Base-by-base conservation (phyloP, 2,888 invertebrate genomes). In the Loripinus fragilis region DNA sequence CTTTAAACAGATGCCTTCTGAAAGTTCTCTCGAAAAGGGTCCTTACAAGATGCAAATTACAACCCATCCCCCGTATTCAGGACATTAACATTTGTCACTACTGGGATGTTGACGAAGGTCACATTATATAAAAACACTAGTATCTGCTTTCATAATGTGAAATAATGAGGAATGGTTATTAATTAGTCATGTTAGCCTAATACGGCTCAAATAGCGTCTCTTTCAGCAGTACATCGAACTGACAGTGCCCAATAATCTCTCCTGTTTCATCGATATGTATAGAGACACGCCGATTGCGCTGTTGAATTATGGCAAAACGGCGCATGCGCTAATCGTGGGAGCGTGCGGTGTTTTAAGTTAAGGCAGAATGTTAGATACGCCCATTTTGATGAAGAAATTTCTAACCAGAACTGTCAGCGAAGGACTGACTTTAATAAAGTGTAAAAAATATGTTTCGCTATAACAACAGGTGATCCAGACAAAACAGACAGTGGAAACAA, bases 351-450 rank as follows among this genome's bases (percentile, higher is more conserved):
- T n/a, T 10, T 52, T 20, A 52, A 52, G 52, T 52, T 52, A 33
- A 66, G 66, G 55, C 52, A 35, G 60, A 48, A 35, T 25, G 60
- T 67, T 70, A 60, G 68, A 8, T 5, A 74, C 80, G 77, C 80
- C 80, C 80, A 80, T 74, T 72, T 67, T 71, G 64, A 68, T 55
- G 70, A 70, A 66, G 67, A 38, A 5, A 38, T 64, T 20, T 71
- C 28, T 41, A 66, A 52, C 52, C 10, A 25, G 28, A 20, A 52
- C 23, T 52, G 52, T 12, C 25, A 52, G 25, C 25, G 52, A 25
- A 28, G 3, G 28, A 52, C 12, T 52, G 52, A 52, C 52, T 28
- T 12, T 7, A 52, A 10, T 3, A 20, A 25, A 28, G 12, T 52
- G 52, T 52, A 15, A 52, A 52, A 52, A 52, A 8, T 28, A 52